Conservation (phyloP, 2,888 invertebrate genomes). For the Sesia apiformis region DNA sequence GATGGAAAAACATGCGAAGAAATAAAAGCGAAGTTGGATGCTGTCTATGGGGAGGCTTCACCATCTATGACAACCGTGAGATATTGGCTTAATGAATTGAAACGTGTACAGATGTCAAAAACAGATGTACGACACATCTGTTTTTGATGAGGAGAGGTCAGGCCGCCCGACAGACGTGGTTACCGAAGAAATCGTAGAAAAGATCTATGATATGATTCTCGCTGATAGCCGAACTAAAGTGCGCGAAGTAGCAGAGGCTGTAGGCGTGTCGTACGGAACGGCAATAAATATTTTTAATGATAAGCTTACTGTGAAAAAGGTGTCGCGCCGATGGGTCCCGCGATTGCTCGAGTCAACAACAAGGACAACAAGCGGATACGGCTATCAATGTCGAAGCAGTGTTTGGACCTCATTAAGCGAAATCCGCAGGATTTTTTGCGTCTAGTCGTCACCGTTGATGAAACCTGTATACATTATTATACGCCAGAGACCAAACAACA, state of each 20-base stretch:
- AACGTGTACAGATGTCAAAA: not conserved
- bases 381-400: slow-evolving; percentile 1
- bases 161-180: slow-evolving; percentile 2
- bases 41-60: slow-evolving; percentile 1
- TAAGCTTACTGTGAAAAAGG: slow-evolving; percentile 3
- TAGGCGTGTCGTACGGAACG: slow-evolving; percentile 4
- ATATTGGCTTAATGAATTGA: not conserved
- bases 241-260: slow-evolving; percentile 1
- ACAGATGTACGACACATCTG: too few species aligned
- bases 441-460: slow-evolving; percentile 3
- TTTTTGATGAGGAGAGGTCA: slow-evolving; percentile 2
- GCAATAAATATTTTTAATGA: slow-evolving; percentile 6
- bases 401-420: not conserved
- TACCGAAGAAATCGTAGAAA: slow-evolving; percentile 1
- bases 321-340: slow-evolving; percentile 3
- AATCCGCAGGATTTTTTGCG: slow-evolving; percentile 1
- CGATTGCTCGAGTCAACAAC: slow-evolving; percentile 2
- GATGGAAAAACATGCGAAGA: not conserved
- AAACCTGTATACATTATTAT: slow-evolving; percentile 2
- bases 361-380: slow-evolving; percentile 1
- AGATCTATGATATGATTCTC: slow-evolving; percentile 1
- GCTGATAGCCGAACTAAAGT: slow-evolving; percentile 2
- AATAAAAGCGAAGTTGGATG: not conserved
- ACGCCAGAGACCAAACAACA: slow-evolving; percentile 2
- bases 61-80: slow-evolving; percentile 1